Conservation (phyloP, 2,113 vertebrate genomes). For the Philantomba maxwellii region DNA sequence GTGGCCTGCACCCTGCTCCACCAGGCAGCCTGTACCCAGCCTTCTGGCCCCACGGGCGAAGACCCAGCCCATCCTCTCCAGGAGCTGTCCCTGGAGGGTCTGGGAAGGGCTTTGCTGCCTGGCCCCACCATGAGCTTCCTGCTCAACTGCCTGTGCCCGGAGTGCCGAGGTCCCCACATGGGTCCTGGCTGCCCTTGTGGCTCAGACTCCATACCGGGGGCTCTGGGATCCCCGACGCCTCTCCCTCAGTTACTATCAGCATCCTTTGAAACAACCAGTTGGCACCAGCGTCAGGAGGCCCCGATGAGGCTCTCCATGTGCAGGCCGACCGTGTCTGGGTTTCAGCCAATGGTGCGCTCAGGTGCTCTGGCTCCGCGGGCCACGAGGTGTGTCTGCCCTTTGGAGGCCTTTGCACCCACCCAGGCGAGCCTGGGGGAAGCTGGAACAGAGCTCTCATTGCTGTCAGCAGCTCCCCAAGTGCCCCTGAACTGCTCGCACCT, state of each 20-base stretch:
- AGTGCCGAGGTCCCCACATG: rapidly evolving
- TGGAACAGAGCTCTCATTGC: neutral
- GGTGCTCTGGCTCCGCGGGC: neutral
- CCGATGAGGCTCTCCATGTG: neutral
- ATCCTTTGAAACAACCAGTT: neutral
- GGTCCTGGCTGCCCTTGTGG: too few species aligned
- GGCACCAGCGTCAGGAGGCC: rapidly evolving
- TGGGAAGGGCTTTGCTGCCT: neutral
- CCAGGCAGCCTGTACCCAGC: neutral
- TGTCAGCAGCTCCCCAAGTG: neutral
- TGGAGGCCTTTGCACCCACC: neutral
- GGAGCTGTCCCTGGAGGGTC: neutral
- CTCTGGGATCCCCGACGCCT: neutral
- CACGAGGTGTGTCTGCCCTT: neutral
- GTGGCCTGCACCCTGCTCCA: neutral
- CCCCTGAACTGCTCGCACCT: neutral
- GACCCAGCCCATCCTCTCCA: neutral
- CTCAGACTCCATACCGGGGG: neutral
- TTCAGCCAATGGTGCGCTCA: rapidly evolving
- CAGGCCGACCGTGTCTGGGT: neutral
- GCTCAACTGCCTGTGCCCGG: too few species aligned
- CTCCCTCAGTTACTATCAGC: neutral
- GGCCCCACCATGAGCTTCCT: neutral
- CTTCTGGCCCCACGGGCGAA: neutral
- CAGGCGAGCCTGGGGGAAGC: neutral